Evolutionary conservation across 1,140 invertebrate genomes (phyloP).

Genomic region (honey bee (Apis mellifera)): DNA sequence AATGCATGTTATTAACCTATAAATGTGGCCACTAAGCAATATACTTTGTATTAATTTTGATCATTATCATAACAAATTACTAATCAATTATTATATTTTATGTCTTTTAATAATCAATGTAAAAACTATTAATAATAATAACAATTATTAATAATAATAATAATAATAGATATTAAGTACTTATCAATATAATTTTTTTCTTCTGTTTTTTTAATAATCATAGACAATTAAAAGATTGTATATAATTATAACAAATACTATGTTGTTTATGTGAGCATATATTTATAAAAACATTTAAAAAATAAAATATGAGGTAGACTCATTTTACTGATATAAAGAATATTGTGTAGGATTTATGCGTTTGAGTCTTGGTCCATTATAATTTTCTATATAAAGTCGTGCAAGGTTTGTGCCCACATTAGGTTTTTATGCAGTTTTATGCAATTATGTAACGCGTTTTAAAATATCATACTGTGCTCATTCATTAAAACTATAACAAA

Average conservation of each 20-base stretch:
- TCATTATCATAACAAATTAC: background rate
- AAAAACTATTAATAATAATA: constrained; percentile 27
- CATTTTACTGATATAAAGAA: constrained; percentile 56
- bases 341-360: constrained; percentile 41
- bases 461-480: constrained; percentile 35
- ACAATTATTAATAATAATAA: constrained; percentile 1
- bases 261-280: constrained; percentile 32
- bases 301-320: constrained; percentile 65
- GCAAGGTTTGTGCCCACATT: constrained; percentile 55
- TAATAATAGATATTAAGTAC: constrained; percentile 15
- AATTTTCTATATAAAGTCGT: constrained; percentile 38
- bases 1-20: constrained; percentile 31
- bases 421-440: constrained; percentile 30
- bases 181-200: background rate
- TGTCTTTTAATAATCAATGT: background rate
- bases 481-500: constrained; percentile 42
- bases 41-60: constrained; percentile 3
- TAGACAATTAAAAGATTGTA: constrained; percentile 32
- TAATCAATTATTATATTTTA: background rate
- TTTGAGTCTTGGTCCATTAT: constrained; percentile 58
- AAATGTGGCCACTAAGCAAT: constrained; percentile 28
- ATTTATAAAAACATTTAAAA: constrained; percentile 55
- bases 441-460: constrained; percentile 26
- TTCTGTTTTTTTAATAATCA: background rate
- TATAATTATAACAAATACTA: constrained; percentile 30